Conservation (phyloP, 35 echinoderm and acorn worm species). For the Amphiura filiformis region DNA sequence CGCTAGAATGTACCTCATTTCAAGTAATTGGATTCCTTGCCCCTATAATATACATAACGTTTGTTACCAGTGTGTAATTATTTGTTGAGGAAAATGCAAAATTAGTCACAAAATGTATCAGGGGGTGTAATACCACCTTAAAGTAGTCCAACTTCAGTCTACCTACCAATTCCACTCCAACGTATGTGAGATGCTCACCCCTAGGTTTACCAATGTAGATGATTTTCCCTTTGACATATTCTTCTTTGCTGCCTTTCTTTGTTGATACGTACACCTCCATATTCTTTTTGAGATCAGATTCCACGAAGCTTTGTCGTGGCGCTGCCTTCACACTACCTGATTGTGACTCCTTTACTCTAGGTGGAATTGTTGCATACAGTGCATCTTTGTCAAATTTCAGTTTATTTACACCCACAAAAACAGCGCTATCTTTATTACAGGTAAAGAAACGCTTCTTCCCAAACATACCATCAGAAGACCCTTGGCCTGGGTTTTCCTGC, state of each 20-base stretch:
- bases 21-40: no score
- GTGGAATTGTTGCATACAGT: background rate
- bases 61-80: no score
- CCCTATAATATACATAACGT: no score
- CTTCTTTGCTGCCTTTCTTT: background rate
- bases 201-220: background rate
- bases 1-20: no score
- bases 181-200: background rate
- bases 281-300: background rate
- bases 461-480: background rate
- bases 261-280: background rate
- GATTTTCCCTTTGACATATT: background rate
- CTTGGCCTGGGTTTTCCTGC: conserved; percentile 2
- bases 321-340: no score
- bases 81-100: no score
- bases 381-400: background rate
- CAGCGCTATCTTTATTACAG: background rate
- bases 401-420: background rate
- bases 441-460: background rate
- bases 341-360: no score
- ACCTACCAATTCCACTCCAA: background rate
- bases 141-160: no score
- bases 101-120: no score
- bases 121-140: no score
- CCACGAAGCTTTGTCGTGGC: background rate